These are phyloP conservation scores for Rhaphigaster nebulosa DNA, from an alignment of 2,888 invertebrate genomes.

Conservation along the genomic window DNA sequence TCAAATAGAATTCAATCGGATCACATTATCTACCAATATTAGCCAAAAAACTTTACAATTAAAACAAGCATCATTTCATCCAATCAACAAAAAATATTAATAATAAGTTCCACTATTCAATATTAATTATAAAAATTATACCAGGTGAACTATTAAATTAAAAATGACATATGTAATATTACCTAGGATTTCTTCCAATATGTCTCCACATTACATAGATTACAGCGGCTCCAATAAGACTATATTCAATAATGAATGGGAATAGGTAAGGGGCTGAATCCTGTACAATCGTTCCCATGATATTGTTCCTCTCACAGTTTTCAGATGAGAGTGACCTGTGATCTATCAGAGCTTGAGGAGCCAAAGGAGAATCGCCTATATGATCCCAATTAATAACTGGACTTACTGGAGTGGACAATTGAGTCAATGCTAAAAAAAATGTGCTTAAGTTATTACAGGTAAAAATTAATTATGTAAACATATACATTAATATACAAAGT, in stretches of 20 bases:
- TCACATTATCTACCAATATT: no score
- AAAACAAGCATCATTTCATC: no score
- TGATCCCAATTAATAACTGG: slow-evolving; percentile 63
- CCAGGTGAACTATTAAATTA: background rate
- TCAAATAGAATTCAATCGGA: no score
- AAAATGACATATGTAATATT: slow-evolving; percentile 66
- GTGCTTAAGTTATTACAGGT: background rate
- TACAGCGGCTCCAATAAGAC: slow-evolving; percentile 93
- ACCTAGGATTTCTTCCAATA: slow-evolving; percentile 89
- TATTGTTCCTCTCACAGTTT: slow-evolving; percentile 84
- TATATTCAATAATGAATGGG: slow-evolving; percentile 96
- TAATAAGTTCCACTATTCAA: background rate
- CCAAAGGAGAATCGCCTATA: slow-evolving; percentile 61
- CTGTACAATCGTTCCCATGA: slow-evolving; percentile 93
- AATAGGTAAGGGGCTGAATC: slow-evolving; percentile 95
- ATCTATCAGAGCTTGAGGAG: slow-evolving; percentile 63
- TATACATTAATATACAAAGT: background rate
- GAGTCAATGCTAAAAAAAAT: slow-evolving; percentile 48
- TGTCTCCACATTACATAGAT: slow-evolving; percentile 98
- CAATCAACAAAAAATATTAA: background rate
- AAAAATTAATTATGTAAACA: background rate
- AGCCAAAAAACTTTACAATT: no score
- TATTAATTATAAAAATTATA: background rate
- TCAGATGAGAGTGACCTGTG: slow-evolving; percentile 63
- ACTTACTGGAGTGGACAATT: slow-evolving; percentile 44